Evolutionary conservation across 2,888 invertebrate genomes (phyloP).

Genomic region (Coelinius sp.): DNA sequence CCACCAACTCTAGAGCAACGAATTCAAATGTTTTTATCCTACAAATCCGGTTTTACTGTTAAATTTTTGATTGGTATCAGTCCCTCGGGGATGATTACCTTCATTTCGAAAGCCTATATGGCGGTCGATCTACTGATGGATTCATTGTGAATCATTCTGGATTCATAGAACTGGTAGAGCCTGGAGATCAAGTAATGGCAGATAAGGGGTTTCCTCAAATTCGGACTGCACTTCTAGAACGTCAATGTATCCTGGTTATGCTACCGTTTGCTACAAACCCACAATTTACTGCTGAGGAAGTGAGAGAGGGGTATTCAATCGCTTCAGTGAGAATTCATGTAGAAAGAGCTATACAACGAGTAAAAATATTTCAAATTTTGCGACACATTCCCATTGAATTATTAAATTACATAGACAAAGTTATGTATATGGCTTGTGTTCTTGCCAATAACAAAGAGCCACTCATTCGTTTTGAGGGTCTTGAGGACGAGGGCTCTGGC

Average conservation of each 20-base stretch:
- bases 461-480: background rate
- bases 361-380: slow-evolving; percentile 40
- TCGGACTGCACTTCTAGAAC: slow-evolving; percentile 40
- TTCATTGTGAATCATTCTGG: slow-evolving; percentile 40
- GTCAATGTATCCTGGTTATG: slow-evolving; percentile 43
- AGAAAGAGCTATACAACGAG: slow-evolving; percentile 19
- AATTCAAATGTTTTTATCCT: slow-evolving; percentile 20
- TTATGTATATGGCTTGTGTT: slow-evolving; percentile 26
- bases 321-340: slow-evolving; percentile 38
- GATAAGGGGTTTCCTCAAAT: too few relatives aligned
- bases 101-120: slow-evolving; percentile 43
- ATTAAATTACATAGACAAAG: slow-evolving; percentile 25
- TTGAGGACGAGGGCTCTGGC: background rate
- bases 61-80: slow-evolving; percentile 41
- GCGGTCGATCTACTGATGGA: slow-evolving; percentile 42
- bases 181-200: slow-evolving; percentile 43
- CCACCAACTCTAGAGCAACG: slow-evolving; percentile 28
- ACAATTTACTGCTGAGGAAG: slow-evolving; percentile 45
- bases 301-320: slow-evolving; percentile 39
- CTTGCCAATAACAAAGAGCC: slow-evolving; percentile 34
- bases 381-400: slow-evolving; percentile 22
- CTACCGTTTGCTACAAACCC: slow-evolving; percentile 45
- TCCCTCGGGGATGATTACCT: slow-evolving; percentile 40
- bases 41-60: slow-evolving; percentile 19
- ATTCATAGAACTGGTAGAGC: slow-evolving; percentile 43